Evolutionary conservation across 64 coral and sea anemone genomes (phyloP), one percentile per base, ranked within the genome.

Genomic region (Dendrophyllia cribrosa): DNA sequence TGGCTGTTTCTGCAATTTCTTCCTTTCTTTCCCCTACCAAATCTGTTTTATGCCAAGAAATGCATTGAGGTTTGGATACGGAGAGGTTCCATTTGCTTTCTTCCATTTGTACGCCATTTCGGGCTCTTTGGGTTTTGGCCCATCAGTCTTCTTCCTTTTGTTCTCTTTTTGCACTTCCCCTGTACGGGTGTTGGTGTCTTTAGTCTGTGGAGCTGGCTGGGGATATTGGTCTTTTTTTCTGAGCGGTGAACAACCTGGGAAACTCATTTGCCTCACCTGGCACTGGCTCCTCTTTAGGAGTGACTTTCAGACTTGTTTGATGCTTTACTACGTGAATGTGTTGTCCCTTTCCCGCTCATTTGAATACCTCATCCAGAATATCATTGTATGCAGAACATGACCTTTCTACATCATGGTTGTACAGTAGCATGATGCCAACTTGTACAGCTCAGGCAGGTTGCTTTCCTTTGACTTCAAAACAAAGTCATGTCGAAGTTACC

Each of bases 391-490:
- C 64, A 61, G 87, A 94, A 64, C 89, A 94, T 19, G 87, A 83
- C 12, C 93, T 59, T 59, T 94, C 87, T 12, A 95, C 88, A 26
- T 95, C 88, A 52, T 91, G 16, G 43, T 43, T 14, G 87, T 90
- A 55, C 73, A 91, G 46, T 91, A 95, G 65, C 26, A 69, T 47
- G 88, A 95, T 59, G 79, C 79, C 19, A 95, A n/a, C 17, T 95
- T 48, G 82, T 85, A 95, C 22, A 90, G 79, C 16, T 88, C 76
- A 6, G 92, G 92, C 5, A 94, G 50, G 1, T 16, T n/a, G 9
- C 12, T 58, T 55, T 56, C 86, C 75, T 84, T 89, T 25, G 92
- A 64, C 48, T 93, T 88, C 92, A 93, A 26, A 93, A 92, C n/a
- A 86, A 12, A 20, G 9, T 77, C 48, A 92, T 15, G 21, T 92